Percentiles rank a stretch among this genome's conserved stretches.
These are phyloP conservation scores for Nephrotoma flavescens DNA, from an alignment of 2,888 invertebrate species.

Conservation along the genomic window DNA sequence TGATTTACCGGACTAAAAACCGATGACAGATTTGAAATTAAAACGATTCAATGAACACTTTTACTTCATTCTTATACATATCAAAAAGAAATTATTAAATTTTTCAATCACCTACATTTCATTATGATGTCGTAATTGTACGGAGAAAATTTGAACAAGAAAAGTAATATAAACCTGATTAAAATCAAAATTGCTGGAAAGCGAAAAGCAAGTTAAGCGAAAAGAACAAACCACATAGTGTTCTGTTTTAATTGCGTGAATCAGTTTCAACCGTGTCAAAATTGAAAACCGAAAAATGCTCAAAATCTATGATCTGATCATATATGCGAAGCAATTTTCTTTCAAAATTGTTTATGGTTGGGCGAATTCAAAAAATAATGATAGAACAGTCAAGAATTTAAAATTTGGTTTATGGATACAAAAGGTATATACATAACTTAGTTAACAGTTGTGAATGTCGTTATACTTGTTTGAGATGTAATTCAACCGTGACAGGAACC, in stretches of 20 bases:
- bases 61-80: background rate
- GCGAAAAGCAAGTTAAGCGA: background rate
- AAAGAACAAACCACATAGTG: background rate
- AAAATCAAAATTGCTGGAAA: background rate
- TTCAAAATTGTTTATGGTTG: background rate
- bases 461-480: background rate
- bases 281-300: background rate
- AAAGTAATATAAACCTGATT: background rate
- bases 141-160: background rate
- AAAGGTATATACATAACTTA: background rate
- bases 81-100: too few relatives aligned
- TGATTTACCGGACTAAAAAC: too few relatives aligned
- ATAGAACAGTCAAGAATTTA: background rate
- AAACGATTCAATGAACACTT: background rate
- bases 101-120: too few relatives aligned
- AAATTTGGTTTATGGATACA: background rate
- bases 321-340: background rate
- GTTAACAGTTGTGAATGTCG: background rate
- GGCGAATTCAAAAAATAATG: background rate
- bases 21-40: too few relatives aligned
- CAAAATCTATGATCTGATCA: background rate
- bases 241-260: background rate
- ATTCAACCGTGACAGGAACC: background rate
- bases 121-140: background rate
- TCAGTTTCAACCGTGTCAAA: background rate